Conservation (phyloP, 2,113 vertebrate genomes). For the Australoheros scitulus region DNA sequence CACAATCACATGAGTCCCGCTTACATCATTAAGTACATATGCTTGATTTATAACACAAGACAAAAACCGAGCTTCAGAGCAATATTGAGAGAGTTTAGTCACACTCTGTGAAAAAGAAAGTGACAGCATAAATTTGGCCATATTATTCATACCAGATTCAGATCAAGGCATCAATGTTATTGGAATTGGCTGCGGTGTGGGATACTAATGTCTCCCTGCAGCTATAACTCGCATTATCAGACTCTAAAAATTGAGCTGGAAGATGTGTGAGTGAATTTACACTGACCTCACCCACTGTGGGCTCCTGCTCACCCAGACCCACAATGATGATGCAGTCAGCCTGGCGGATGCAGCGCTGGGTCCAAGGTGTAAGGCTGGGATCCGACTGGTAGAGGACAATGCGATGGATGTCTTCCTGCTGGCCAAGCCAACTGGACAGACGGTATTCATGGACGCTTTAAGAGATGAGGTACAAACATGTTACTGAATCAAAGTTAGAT, state of each 20-base stretch:
- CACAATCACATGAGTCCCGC: neutral
- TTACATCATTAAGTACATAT: no score
- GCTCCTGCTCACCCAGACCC: conserved; percentile 93
- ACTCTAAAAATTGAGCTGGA: neutral
- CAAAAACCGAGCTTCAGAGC: no score
- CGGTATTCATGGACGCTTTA: conserved; percentile 90
- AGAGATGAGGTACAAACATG: neutral
- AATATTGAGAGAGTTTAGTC: no score
- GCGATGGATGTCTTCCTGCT: conserved; percentile 95
- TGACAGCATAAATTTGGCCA: no score
- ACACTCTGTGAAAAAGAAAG: no score
- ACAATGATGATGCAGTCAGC: conserved; percentile 94
- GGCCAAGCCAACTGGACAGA: conserved; percentile 93
- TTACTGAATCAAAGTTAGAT: neutral
- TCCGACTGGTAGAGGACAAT: conserved; percentile 96
- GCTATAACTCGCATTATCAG: neutral
- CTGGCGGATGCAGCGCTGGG: conserved; percentile 93
- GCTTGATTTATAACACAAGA: no score
- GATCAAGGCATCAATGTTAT: neutral
- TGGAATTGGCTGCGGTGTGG: neutral
- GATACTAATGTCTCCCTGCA: neutral
- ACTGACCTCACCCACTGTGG: conserved; percentile 89
- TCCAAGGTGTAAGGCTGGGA: conserved; percentile 90
- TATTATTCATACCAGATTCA: no score
- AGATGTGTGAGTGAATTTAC: neutral